These are phyloP conservation scores for Pituophis catenifer DNA, from an alignment of 2,113 vertebrate species.

Conservation along the genomic window DNA sequence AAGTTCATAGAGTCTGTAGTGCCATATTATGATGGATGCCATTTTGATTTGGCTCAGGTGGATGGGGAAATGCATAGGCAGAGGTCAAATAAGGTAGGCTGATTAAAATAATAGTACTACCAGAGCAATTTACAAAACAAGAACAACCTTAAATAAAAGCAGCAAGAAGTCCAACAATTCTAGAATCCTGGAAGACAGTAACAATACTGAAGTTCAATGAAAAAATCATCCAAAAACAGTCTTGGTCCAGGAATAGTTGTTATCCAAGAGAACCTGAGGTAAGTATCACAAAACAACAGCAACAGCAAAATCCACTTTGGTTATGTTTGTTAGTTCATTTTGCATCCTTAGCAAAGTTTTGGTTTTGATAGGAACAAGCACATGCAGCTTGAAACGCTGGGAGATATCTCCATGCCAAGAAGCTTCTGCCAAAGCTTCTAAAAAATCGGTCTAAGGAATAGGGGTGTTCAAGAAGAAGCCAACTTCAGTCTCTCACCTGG, in stretches of 20 bases:
- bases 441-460: neutral
- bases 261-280: neutral
- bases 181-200: neutral
- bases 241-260: neutral
- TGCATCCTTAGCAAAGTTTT: neutral
- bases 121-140: neutral
- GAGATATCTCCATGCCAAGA: neutral
- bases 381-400: neutral
- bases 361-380: neutral
- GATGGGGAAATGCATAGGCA: neutral
- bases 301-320: neutral
- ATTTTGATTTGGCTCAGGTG: neutral
- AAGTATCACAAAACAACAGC: neutral
- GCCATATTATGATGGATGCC: neutral
- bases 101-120: neutral
- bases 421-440: neutral
- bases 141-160: neutral
- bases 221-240: neutral
- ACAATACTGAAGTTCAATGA: neutral
- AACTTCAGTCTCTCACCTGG: conserved; percentile 63
- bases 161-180: neutral
- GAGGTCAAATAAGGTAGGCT: neutral
- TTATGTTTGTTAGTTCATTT: neutral
- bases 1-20: neutral
- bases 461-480: neutral